These are phyloP conservation scores for Diplazon laetatorius DNA, from an alignment of 2,888 invertebrate genomes.

Conservation along the genomic window DNA sequence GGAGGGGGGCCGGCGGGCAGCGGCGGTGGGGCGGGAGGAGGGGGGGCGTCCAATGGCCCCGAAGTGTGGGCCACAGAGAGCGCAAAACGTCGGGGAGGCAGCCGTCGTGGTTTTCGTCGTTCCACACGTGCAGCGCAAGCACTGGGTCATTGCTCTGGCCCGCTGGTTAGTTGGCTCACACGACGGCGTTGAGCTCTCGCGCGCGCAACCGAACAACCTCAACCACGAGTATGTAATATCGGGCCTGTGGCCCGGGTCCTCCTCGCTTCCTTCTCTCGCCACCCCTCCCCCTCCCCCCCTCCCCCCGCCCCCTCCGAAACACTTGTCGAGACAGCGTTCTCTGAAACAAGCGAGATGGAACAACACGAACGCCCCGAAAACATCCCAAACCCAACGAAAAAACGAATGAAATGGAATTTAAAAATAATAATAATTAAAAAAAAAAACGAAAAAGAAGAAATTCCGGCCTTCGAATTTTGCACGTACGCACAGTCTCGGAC, in stretches of 20 bases:
- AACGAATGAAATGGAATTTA: neutral
- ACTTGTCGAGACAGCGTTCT: constrained; percentile 57
- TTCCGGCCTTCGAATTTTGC: constrained; percentile 60
- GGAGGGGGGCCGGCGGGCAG: constrained; percentile 18
- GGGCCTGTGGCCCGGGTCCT: constrained; percentile 39
- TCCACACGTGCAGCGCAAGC: constrained; percentile 79
- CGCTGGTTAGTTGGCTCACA: constrained; percentile 24
- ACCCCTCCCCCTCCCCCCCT: constrained; percentile 4
- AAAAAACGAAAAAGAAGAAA: neutral
- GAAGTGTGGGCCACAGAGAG: constrained; percentile 67
- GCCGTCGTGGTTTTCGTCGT: constrained; percentile 76
- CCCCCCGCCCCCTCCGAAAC: no score
- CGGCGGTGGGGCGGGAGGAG: neutral
- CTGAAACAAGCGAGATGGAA: constrained; percentile 28
- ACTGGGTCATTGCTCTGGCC: constrained; percentile 81
- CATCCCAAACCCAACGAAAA: no score
- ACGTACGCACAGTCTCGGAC: constrained; percentile 60
- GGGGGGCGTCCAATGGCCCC: constrained; percentile 41
- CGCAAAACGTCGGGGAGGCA: constrained; percentile 77
- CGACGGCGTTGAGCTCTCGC: constrained; percentile 35
- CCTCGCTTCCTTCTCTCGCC: constrained; percentile 32
- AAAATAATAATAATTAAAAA: constrained; percentile 1
- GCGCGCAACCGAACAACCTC: constrained; percentile 17
- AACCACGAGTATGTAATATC: constrained; percentile 28
- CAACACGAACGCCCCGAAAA: no score